Conservation (phyloP, 2,113 vertebrate genomes). For the Macquaria ambigua region DNA sequence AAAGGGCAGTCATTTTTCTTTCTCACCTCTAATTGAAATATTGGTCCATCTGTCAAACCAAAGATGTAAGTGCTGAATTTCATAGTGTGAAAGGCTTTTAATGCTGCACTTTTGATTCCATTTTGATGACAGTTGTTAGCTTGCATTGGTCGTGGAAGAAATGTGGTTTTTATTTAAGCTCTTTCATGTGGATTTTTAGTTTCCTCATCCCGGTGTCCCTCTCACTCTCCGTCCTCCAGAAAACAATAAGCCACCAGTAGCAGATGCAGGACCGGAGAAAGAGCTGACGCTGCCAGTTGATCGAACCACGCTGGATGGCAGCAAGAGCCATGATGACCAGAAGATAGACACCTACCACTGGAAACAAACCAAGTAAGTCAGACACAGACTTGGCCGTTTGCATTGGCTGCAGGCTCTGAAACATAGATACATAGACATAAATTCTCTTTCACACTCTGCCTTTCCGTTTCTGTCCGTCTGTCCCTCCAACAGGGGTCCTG, state of each 20-base stretch:
- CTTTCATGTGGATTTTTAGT: not conserved
- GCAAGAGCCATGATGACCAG: conserved; percentile 96
- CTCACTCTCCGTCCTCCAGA: conserved; percentile 80
- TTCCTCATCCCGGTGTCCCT: not conserved
- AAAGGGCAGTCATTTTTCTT: not conserved
- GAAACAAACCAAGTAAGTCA: conserved; percentile 91
- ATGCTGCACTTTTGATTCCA: not conserved
- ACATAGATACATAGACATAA: not conserved
- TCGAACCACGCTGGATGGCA: conserved; percentile 94
- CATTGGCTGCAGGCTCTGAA: too few species aligned
- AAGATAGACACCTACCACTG: conserved; percentile 92
- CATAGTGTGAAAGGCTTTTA: not conserved
- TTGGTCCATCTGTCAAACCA: not conserved
- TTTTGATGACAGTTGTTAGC: not conserved
- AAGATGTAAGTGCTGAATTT: too few species aligned
- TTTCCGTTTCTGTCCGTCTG: not conserved
- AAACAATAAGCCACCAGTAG: conserved; percentile 96
- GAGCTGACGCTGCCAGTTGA: conserved; percentile 96
- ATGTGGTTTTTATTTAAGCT: too few species aligned
- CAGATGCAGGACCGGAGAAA: conserved; percentile 97
- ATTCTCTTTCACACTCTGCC: not conserved
- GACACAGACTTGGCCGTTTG: not conserved
- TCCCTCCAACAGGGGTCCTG: conserved; percentile 88
- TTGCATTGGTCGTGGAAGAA: too few species aligned
- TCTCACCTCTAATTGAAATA: not conserved